Percentiles rank a stretch among this genome's conserved stretches.
These are phyloP conservation scores for Drosophila malerkotliana DNA, from an alignment of 1,140 invertebrate species.

Conservation along the genomic window DNA sequence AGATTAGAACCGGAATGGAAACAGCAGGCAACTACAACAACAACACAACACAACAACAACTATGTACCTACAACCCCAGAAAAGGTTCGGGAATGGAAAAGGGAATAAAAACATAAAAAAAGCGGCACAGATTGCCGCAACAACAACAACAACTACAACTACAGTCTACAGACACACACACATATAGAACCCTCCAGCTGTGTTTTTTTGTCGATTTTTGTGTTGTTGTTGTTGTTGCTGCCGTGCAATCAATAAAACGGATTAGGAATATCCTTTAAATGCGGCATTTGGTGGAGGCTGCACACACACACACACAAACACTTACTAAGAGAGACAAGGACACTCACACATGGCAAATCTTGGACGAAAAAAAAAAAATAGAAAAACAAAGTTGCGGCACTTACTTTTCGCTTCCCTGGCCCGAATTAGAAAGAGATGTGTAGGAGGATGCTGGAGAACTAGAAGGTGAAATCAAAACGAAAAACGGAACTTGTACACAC, in stretches of 20 bases:
- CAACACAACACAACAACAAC: conserved; percentile 23
- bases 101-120: conserved; percentile 70
- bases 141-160: conserved; percentile 65
- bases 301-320: conserved; percentile 21
- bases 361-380: conserved; percentile 60
- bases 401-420: conserved; percentile 31
- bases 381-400: conserved; percentile 40
- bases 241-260: conserved; percentile 79
- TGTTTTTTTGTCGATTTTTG: conserved; percentile 21
- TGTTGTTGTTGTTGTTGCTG: conserved; percentile 13
- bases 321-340: background rate
- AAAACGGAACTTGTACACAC: conserved; percentile 40
- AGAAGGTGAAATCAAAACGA: conserved; percentile 13
- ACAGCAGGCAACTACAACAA: conserved; percentile 36
- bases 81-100: conserved; percentile 16
- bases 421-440: background rate
- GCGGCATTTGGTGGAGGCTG: conserved; percentile 64
- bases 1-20: conserved; percentile 33
- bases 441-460: background rate
- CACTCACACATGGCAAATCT: conserved; percentile 44
- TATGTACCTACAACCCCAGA: conserved; percentile 51
- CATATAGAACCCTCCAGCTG: conserved; percentile 47
- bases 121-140: conserved; percentile 71
- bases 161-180: conserved; percentile 25
- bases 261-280: conserved; percentile 81